Conservation (phyloP, 2,113 vertebrate species). For the Lontra canadensis region DNA sequence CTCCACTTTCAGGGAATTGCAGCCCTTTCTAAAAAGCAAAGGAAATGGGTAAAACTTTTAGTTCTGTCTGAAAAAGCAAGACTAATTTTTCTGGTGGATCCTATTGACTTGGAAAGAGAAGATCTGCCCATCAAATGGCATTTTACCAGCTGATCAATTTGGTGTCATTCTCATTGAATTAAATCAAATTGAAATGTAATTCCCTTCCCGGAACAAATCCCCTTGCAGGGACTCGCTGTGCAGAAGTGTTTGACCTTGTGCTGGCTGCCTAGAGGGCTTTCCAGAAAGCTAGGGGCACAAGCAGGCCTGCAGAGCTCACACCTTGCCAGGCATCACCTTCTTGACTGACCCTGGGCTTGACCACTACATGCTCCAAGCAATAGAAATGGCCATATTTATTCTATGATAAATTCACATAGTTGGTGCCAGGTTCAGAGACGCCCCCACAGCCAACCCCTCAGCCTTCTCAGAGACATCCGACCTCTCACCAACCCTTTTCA, state of each 20-base stretch:
- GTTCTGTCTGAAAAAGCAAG: conserved; percentile 68
- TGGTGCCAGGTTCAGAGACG: conserved; percentile 18
- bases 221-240: conserved; percentile 50
- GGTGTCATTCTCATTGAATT: conserved; percentile 81
- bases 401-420: conserved; percentile 19
- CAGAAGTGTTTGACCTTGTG: conserved; percentile 71
- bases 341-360: not conserved
- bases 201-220: conserved; percentile 75
- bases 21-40: conserved; percentile 63
- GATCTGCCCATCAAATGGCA: conserved; percentile 79
- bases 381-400: conserved; percentile 23
- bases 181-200: conserved; percentile 81
- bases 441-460: conserved; percentile 52
- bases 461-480: not conserved
- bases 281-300: not conserved
- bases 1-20: conserved; percentile 7
- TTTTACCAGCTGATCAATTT: conserved; percentile 81
- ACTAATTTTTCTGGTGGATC: conserved; percentile 76
- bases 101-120: conserved; percentile 76
- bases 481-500: conserved; percentile 38
- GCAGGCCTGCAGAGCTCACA: not conserved
- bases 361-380: too few species aligned
- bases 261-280: conserved; percentile 64
- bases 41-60: conserved; percentile 62
- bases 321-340: not conserved